Percentiles rank a stretch among this genome's conserved stretches.
These are phyloP conservation scores for Marmota flaviventris DNA, from an alignment of 2,113 vertebrate species.

Conservation along the genomic window DNA sequence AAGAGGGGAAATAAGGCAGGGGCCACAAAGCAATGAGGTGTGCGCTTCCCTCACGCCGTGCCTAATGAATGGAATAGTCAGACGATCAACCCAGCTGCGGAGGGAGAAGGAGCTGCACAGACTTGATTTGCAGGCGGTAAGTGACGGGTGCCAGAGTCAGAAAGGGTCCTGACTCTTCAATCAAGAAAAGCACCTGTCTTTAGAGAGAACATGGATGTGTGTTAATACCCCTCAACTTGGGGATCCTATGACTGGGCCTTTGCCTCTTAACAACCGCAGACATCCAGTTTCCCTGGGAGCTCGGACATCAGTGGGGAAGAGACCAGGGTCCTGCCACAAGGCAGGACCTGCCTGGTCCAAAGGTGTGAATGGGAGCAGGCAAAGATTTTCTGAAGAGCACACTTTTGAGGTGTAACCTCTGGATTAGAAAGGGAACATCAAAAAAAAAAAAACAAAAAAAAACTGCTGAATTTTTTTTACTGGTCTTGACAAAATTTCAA, in stretches of 20 bases:
- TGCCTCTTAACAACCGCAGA: neutral
- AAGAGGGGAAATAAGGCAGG: slow-evolving; percentile 7
- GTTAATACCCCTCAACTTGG: neutral
- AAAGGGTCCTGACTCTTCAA: neutral
- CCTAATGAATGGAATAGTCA: slow-evolving; percentile 4
- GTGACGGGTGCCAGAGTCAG: neutral
- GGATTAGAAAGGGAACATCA: neutral
- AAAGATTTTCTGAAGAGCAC: neutral
- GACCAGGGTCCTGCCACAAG: no score
- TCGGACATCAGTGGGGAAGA: neutral
- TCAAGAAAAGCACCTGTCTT: neutral
- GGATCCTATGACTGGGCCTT: neutral
- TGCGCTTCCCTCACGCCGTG: neutral
- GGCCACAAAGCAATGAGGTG: slow-evolving; percentile 60
- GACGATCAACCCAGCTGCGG: accelerated
- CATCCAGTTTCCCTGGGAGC: accelerated
- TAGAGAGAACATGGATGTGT: neutral
- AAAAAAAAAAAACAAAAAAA: no score
- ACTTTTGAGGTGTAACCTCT: neutral
- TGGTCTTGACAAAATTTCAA: neutral
- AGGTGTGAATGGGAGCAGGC: no score
- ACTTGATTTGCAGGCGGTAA: neutral
- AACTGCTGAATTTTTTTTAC: neutral
- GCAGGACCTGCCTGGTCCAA: no score
- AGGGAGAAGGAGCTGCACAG: neutral